Percentiles rank a stretch among this genome's conserved stretches.
These are phyloP conservation scores for Drosophila repleta DNA, from an alignment of 1,140 invertebrate species.

Conservation along the genomic window DNA sequence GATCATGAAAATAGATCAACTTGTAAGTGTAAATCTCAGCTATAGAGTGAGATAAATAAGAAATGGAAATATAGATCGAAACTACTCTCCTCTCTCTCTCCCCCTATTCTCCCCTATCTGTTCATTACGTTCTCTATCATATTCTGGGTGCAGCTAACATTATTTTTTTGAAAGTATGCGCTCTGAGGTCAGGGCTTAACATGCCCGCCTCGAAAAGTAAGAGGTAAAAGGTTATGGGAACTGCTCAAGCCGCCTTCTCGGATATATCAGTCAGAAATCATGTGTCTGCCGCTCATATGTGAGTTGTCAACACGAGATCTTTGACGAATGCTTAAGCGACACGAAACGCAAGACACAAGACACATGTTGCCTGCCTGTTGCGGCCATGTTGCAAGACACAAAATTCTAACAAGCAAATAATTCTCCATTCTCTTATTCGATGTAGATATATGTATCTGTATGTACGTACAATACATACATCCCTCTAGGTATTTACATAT, in stretches of 20 bases:
- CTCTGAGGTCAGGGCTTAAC: conserved; percentile 8
- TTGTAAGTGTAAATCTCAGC: too few species aligned
- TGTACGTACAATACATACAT: neutral
- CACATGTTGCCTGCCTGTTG: conserved; percentile 58
- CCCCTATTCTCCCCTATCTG: too few species aligned
- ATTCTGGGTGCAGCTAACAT: conserved; percentile 5
- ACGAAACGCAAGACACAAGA: conserved; percentile 19
- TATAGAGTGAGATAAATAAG: too few species aligned
- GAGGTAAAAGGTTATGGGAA: conserved; percentile 36
- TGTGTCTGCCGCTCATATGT: conserved; percentile 13
- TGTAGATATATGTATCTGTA: conserved; percentile 13
- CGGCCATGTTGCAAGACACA: conserved; percentile 48
- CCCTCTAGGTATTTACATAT: conserved; percentile 8
- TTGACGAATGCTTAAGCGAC: conserved; percentile 41
- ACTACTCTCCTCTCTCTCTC: too few species aligned
- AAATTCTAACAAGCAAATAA: conserved; percentile 71
- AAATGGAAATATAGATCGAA: too few species aligned
- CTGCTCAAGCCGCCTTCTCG: conserved; percentile 15
- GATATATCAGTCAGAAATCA: conserved; percentile 37
- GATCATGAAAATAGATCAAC: too few species aligned
- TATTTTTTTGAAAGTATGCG: conserved; percentile 8
- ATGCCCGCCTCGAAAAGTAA: conserved; percentile 20
- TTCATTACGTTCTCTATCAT: too few species aligned
- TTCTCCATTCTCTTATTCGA: conserved; percentile 67
- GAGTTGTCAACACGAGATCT: conserved; percentile 62